These are phyloP conservation scores for Daboia siamensis DNA, from an alignment of 2,113 vertebrate species.

Conservation along the genomic window DNA sequence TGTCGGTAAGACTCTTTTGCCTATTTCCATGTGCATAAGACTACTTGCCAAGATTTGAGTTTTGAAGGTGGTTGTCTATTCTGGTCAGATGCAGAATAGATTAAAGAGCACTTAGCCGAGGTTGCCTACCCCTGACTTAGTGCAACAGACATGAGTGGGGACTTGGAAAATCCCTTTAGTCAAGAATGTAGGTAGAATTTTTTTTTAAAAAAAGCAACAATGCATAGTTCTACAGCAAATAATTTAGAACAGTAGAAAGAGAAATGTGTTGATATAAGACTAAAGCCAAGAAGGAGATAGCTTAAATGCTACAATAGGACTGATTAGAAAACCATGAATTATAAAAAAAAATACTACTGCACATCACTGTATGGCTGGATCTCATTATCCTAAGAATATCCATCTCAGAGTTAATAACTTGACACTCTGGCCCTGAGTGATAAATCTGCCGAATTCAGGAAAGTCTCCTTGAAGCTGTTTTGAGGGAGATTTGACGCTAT, in stretches of 20 bases:
- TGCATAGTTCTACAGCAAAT: background rate
- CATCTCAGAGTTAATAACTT: background rate
- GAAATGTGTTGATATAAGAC: background rate
- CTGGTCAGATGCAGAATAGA: background rate
- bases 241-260: background rate
- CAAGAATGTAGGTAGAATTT: background rate
- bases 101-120: background rate
- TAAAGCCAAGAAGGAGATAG: background rate
- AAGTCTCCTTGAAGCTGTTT: background rate
- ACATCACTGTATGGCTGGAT: background rate
- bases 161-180: background rate
- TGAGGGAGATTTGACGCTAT: background rate
- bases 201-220: background rate
- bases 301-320: background rate
- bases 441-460: background rate
- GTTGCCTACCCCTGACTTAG: background rate
- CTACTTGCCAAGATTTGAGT: background rate
- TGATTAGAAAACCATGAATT: background rate
- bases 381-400: background rate
- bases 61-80: background rate
- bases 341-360: background rate
- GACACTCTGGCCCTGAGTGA: background rate
- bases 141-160: background rate
- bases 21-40: background rate
- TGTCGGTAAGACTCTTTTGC: conserved; percentile 47